A percentile compares a stretch with the other conserved stretches of the same genome.
Conservation (phyloP, 2,888 invertebrate species). For the Neelides folsomi region DNA sequence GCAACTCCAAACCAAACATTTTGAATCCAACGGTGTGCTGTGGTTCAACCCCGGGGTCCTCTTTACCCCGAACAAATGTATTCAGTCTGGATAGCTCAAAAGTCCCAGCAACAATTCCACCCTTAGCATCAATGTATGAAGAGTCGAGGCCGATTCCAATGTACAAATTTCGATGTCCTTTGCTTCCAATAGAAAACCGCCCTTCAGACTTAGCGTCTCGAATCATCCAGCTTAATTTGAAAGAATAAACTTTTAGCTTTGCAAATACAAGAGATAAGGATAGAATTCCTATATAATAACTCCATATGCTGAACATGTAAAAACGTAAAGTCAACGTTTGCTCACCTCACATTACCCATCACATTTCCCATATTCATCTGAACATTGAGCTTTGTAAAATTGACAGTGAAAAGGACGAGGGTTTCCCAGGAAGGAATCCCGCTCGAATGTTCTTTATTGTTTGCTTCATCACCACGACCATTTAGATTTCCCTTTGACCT, state of each 20-base stretch:
- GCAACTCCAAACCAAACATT: conserved; percentile 70
- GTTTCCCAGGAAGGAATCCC: conserved; percentile 80
- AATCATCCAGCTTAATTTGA: conserved; percentile 63
- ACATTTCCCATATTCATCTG: conserved; percentile 99
- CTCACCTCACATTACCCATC: conserved; percentile 87
- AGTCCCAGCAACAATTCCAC: conserved; percentile 93
- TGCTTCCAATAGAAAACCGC: conserved; percentile 80
- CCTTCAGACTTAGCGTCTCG: conserved; percentile 86
- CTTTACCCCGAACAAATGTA: conserved; percentile 74
- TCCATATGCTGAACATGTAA: background rate
- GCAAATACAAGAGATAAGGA: background rate
- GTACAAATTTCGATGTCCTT: conserved; percentile 84
- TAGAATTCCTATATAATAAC: background rate
- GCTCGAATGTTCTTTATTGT: conserved; percentile 32
- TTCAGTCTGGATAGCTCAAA: conserved; percentile 80
- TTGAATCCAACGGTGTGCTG: conserved; percentile 72
- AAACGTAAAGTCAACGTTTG: background rate
- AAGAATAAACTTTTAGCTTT: background rate
- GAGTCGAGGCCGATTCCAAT: conserved; percentile 75
- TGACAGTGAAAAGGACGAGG: conserved; percentile 84
- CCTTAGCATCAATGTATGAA: conserved; percentile 86
- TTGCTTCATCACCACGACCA: no score
- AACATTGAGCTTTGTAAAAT: conserved; percentile 88
- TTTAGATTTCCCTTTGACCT: no score
- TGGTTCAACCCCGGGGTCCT: conserved; percentile 79